Conservation (phyloP, 2,888 invertebrate species). For the Cacoxenus indagator region DNA sequence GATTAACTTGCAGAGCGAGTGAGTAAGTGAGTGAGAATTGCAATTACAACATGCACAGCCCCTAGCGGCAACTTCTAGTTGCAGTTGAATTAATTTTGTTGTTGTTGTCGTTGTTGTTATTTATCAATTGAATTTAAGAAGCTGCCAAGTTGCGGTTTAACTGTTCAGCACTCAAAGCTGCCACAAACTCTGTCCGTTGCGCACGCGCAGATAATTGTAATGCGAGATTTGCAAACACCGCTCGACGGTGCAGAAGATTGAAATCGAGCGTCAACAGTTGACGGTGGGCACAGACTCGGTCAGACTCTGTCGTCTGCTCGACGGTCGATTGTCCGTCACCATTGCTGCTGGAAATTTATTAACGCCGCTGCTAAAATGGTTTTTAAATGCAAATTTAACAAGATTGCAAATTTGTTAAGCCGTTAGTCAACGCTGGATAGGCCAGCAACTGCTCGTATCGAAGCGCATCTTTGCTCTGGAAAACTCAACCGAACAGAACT, state of each 20-base stretch:
- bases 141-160: background rate
- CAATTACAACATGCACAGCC: background rate
- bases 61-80: background rate
- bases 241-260: background rate
- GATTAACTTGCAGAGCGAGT: background rate
- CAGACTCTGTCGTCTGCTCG: background rate
- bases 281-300: no score
- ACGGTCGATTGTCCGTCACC: background rate
- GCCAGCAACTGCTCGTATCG: background rate
- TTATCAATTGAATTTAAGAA: background rate
- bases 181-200: background rate
- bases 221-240: background rate
- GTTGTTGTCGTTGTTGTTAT: background rate
- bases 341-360: background rate
- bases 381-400: constrained; percentile 18
- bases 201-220: background rate
- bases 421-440: background rate
- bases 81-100: no score
- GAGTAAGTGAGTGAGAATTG: background rate
- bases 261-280: no score
- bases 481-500: background rate
- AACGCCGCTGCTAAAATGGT: background rate
- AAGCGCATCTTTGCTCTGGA: background rate
- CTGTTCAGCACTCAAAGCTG: background rate
- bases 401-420: constrained; percentile 15